Conservation (phyloP, 2,888 invertebrate genomes). For the Hanleya hanleyi region DNA sequence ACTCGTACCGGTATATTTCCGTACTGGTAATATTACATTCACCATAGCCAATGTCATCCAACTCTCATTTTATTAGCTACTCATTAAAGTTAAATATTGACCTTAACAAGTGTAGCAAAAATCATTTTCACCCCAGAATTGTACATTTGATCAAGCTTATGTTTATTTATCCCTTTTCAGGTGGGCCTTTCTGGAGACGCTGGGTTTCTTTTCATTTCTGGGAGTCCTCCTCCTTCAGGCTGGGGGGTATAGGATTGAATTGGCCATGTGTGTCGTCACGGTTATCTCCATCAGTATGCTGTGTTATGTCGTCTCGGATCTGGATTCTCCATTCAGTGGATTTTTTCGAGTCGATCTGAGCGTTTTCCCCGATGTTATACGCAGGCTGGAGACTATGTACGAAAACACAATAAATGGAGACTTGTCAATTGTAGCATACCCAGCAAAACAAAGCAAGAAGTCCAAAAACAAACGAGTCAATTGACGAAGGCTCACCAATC, state of each 20-base stretch:
- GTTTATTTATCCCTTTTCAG: too few species aligned
- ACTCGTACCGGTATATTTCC: too few species aligned
- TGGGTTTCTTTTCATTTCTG: conserved; percentile 63
- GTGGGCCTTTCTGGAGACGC: conserved; percentile 62
- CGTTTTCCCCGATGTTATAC: conserved; percentile 50
- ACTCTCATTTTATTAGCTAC: too few species aligned
- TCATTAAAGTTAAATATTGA: too few species aligned
- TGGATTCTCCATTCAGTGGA: conserved; percentile 58
- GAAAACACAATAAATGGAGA: conserved; percentile 37
- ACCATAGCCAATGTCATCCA: too few species aligned
- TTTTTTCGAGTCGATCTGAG: conserved; percentile 60
- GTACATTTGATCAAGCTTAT: too few species aligned
- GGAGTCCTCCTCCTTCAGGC: conserved; percentile 57
- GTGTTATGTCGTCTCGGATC: conserved; percentile 58
- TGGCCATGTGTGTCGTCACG: conserved; percentile 63
- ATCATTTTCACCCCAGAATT: too few species aligned
- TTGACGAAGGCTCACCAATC: too few species aligned
- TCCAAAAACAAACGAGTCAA: too few species aligned
- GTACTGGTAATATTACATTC: too few species aligned
- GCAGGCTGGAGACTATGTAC: conserved; percentile 45
- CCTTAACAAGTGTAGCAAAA: too few species aligned
- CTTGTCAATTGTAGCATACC: conserved; percentile 28
- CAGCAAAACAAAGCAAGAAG: too few species aligned
- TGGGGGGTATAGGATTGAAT: conserved; percentile 55
- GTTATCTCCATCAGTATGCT: conserved; percentile 63